Conservation (phyloP, 2,888 invertebrate genomes). For the Cenopis cana region DNA sequence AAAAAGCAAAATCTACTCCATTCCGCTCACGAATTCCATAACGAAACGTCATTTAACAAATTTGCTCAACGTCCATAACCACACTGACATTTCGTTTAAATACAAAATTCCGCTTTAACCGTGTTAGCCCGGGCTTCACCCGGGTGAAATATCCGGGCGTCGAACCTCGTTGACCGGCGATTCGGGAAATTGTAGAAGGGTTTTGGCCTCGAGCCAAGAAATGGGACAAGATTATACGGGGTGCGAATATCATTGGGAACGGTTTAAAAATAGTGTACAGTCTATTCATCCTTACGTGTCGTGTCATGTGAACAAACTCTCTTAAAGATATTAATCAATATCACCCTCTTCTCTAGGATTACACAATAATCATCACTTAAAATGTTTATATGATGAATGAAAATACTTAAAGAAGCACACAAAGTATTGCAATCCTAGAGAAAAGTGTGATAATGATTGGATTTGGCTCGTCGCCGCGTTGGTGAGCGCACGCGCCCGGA, state of each 20-base stretch:
- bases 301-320: too few relatives aligned
- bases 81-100: background rate
- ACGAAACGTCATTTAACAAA: background rate
- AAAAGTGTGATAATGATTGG: too few relatives aligned
- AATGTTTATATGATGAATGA: too few relatives aligned
- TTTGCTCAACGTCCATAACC: background rate
- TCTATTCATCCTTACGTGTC: too few relatives aligned
- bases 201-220: constrained; percentile 33
- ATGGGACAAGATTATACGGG: constrained; percentile 4
- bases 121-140: constrained; percentile 15
- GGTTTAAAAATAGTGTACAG: background rate
- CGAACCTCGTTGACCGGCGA: constrained; percentile 10
- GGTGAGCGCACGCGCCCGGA: too few relatives aligned
- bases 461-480: too few relatives aligned
- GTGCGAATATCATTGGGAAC: background rate
- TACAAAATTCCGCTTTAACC: background rate
- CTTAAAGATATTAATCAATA: too few relatives aligned
- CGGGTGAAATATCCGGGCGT: constrained; percentile 32
- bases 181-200: constrained; percentile 30
- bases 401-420: too few relatives aligned
- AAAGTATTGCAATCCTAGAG: too few relatives aligned
- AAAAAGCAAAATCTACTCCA: background rate
- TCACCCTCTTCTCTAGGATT: too few relatives aligned
- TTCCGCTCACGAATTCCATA: background rate
- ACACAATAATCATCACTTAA: too few relatives aligned